Percentiles rank a stretch among this genome's conserved stretches.
These are phyloP conservation scores for Caenorhabditis macrosperma DNA, from an alignment of 2,888 invertebrate genomes.

Conservation along the genomic window DNA sequence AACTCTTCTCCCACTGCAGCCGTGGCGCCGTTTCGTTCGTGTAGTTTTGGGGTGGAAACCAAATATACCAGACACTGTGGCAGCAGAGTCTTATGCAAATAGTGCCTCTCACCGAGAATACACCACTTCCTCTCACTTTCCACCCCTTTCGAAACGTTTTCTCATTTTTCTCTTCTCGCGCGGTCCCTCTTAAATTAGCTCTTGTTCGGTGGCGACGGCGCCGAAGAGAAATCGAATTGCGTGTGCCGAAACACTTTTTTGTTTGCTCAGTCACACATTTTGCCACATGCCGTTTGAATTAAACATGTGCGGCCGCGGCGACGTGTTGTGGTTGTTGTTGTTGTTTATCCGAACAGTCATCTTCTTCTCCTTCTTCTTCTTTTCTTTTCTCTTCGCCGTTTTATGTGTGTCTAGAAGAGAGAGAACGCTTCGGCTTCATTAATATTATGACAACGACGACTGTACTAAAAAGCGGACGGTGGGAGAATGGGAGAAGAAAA, in stretches of 20 bases:
- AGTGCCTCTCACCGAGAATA: slow-evolving; percentile 12
- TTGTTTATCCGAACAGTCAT: too few relatives aligned
- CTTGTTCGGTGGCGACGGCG: slow-evolving; percentile 2
- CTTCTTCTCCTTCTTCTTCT: not conserved
- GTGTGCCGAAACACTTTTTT: slow-evolving; percentile 41
- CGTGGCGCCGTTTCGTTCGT: not conserved
- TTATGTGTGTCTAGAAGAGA: too few relatives aligned
- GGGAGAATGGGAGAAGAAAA: not conserved
- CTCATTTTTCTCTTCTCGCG: not conserved
- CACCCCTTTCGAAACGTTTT: not conserved
- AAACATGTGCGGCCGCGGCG: not conserved
- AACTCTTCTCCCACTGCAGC: not conserved
- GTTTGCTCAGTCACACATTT: slow-evolving; percentile 31
- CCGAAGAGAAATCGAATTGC: slow-evolving; percentile 20
- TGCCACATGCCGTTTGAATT: slow-evolving; percentile 36
- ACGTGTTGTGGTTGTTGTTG: too few relatives aligned
- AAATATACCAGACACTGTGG: slow-evolving; percentile 27
- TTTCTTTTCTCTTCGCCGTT: too few relatives aligned
- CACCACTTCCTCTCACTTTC: not conserved
- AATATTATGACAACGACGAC: slow-evolving; percentile 9
- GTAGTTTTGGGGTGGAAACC: slow-evolving; percentile 30
- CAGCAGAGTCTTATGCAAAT: slow-evolving; percentile 58
- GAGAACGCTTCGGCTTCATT: slow-evolving; percentile 1
- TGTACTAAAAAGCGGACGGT: slow-evolving; percentile 10
- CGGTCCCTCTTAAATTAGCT: slow-evolving; percentile 23